A percentile compares a stretch with the other conserved stretches of the same genome.
phyloP scores from a whole-genome alignment of 2,797 vertebrate species.

The Austrolebias charrua region DNA sequence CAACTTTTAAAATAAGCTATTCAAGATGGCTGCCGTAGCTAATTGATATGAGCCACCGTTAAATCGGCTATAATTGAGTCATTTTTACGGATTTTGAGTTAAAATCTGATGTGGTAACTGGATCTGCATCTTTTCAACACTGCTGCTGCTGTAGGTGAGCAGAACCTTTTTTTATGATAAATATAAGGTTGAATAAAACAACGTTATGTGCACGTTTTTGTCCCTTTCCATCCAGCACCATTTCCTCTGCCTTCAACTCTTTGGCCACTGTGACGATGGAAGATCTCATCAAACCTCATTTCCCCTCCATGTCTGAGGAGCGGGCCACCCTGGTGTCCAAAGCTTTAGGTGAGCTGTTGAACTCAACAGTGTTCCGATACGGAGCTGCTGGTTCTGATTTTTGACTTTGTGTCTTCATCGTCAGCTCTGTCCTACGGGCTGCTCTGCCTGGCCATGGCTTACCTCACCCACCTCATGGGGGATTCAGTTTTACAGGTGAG shows the following conservation, averaged over 20 bases:
- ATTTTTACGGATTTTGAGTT: too few relatives aligned
- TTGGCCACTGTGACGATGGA: conserved; percentile 91
- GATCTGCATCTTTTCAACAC: too few relatives aligned
- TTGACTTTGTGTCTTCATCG: conserved; percentile 15
- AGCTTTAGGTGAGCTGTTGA: conserved; percentile 26
- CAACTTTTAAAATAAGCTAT: too few relatives aligned
- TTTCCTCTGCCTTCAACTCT: conserved; percentile 92
- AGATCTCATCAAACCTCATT: conserved; percentile 87
- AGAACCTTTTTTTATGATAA: too few relatives aligned
- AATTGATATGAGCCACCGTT: too few relatives aligned
- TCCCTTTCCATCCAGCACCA: conserved; percentile 75
- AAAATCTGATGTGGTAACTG: too few relatives aligned
- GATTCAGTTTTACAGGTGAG: conserved; percentile 85
- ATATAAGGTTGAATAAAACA: too few relatives aligned
- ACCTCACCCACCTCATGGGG: conserved; percentile 85
- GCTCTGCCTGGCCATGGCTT: conserved; percentile 89
- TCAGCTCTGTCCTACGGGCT: conserved; percentile 85
- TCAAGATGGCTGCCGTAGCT: too few relatives aligned
- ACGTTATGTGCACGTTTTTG: too few relatives aligned
- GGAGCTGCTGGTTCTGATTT: conserved; percentile 9
- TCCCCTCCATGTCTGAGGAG: conserved; percentile 76
- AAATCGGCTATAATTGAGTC: too few relatives aligned
- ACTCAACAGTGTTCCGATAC: neutral
- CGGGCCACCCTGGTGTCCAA: conserved; percentile 84
- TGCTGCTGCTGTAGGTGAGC: too few relatives aligned